Base-by-base conservation (phyloP, 2,113 vertebrate species). In the Oryzias curvinotus region DNA sequence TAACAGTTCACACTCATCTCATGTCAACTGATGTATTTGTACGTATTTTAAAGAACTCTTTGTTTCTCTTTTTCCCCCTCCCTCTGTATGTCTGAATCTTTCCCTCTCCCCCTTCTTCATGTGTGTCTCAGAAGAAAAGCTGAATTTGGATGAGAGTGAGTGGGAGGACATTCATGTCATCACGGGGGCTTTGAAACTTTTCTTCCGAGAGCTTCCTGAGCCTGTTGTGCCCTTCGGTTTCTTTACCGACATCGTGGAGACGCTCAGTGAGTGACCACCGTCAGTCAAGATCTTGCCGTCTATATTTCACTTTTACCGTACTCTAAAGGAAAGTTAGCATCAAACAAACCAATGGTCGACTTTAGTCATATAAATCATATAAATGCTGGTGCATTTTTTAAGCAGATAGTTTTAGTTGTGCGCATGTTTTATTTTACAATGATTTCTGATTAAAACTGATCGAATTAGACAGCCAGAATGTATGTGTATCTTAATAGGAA, bases 161-260 rank as follows among this genome's bases (percentile, higher is more conserved):
- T 97, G 96, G 96, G 95, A 96, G 43, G 95, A 97, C 62, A 87
- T 98, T 52, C 95, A 98, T 3, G 95, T 96, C 71, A 83, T 98
- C 85, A 95, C 94, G 0, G 95, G 95, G 46, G 96, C 95, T 46
- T 85, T 97, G 68, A 98, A 98, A 82, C 94, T 98, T 59, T 96
- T 98, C 79, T 92, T 98, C 49, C 91, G 95, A 1, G 96, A 97
- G 89, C 92, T 98, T 46, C 95, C 96, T 0, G 94, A 98, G 80
- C 95, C 96, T 1, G 83, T 97, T 19, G 84, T 97, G 26, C 93
- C 95, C 15, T 92, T 44, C 45, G 80, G 70, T 64, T 82, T 92
- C 79, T 93, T 94, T 19, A 85, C 92, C 4, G 88, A 93, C 80
- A 90, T 94, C 25, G 67, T 93, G 42, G 89, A 91, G 52, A 87